Percentiles rank a stretch among this genome's conserved stretches.
phyloP scores from a whole-genome alignment of 2,888 invertebrate species.

The Epistrophe grossulariae region DNA sequence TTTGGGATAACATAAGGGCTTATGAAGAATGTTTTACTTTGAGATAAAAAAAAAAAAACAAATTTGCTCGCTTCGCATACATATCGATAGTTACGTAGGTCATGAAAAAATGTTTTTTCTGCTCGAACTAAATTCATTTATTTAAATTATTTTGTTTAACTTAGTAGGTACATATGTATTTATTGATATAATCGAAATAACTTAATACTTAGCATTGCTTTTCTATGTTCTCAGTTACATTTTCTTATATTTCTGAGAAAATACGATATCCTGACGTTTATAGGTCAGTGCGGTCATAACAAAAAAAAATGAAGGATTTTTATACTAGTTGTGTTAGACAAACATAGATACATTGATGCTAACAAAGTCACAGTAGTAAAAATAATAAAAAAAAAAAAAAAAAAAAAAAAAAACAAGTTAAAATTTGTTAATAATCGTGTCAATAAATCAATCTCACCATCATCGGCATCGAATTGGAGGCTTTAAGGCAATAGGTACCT shows the following conservation, averaged over 20 bases:
- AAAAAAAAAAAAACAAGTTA: not conserved
- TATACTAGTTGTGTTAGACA: conserved; percentile 7
- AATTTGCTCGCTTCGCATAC: conserved; percentile 42
- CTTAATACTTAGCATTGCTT: not conserved
- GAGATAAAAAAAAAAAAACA: conserved; percentile 5
- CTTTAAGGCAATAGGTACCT: too few species aligned
- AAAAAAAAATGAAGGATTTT: conserved; percentile 37
- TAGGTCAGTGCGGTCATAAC: conserved; percentile 73
- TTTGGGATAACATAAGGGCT: not conserved
- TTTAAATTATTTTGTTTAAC: not conserved
- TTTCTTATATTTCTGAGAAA: conserved; percentile 9
- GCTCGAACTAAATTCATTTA: not conserved
- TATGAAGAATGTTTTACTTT: conserved; percentile 41
- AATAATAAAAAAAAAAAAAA: not conserved
- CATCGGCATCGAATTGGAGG: too few species aligned
- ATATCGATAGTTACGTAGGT: conserved; percentile 74
- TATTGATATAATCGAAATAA: not conserved
- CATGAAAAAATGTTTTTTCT: conserved; percentile 58
- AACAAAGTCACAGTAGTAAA: not conserved
- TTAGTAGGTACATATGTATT: not conserved
- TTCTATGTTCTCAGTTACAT: not conserved
- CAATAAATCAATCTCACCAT: too few species aligned
- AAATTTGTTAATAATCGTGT: too few species aligned
- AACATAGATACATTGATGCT: conserved; percentile 22
- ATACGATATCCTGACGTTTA: conserved; percentile 51